Evolutionary conservation across 1,140 invertebrate species (phyloP).

Genomic region (Cephus cinctus): DNA sequence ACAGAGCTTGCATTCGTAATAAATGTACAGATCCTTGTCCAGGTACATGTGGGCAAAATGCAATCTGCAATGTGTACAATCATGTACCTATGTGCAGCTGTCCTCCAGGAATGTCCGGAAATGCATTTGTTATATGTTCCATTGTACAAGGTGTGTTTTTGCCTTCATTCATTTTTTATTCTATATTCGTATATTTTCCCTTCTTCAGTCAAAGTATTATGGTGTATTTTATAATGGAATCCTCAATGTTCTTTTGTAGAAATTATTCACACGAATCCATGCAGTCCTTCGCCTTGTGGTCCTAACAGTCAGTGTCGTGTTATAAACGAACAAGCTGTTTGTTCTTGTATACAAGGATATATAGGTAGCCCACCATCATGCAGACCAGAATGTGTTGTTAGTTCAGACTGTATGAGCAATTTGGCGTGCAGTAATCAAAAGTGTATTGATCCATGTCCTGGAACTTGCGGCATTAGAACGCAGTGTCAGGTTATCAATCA

Average conservation of each 20-base stretch:
- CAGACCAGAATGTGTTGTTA: constrained; percentile 67
- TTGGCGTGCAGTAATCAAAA: constrained; percentile 68
- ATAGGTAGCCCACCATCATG: constrained; percentile 68
- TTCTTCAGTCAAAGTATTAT: constrained; percentile 7
- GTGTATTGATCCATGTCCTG: constrained; percentile 69
- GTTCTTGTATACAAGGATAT: constrained; percentile 67
- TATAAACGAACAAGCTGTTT: constrained; percentile 64
- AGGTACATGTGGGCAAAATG: constrained; percentile 66
- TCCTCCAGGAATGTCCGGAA: constrained; percentile 60
- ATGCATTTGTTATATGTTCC: constrained; percentile 56
- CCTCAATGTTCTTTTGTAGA: constrained; percentile 57
- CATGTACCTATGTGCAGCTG: constrained; percentile 67
- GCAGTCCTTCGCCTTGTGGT: constrained; percentile 66
- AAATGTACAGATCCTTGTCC: constrained; percentile 68
- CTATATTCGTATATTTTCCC: constrained; percentile 9
- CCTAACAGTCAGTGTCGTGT: constrained; percentile 65
- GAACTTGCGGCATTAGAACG: constrained; percentile 65
- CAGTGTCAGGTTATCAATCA: constrained; percentile 65
- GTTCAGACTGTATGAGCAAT: constrained; percentile 64
- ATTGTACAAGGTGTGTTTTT: constrained; percentile 26
- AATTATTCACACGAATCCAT: constrained; percentile 57
- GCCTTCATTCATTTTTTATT: neutral
- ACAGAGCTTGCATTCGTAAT: constrained; percentile 63
- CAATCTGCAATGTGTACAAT: constrained; percentile 65
- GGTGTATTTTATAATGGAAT: no score